Evolutionary conservation across 2,797 vertebrate species (phyloP).

Genomic region (Coregonus suidteri): DNA sequence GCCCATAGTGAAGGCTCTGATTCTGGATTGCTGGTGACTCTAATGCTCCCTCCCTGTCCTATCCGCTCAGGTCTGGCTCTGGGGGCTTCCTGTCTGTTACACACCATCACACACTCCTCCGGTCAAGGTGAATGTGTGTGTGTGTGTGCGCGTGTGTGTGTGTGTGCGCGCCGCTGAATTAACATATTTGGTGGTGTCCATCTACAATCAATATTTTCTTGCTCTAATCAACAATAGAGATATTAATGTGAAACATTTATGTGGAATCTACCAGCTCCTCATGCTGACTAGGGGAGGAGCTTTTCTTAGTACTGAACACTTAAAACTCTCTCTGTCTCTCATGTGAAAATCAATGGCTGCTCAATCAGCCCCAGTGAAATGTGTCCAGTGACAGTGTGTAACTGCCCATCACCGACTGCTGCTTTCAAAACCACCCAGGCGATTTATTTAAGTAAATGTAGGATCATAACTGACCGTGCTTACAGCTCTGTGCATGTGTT

Average conservation of each 20-base stretch:
- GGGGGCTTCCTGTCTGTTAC: slow-evolving; percentile 19
- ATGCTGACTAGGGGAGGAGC: background rate
- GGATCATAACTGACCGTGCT: slow-evolving; percentile 70
- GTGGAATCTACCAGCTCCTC: background rate
- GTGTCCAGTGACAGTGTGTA: background rate
- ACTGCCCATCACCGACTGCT: slow-evolving; percentile 16
- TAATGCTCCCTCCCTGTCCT: slow-evolving; percentile 40
- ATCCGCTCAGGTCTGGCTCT: slow-evolving; percentile 22
- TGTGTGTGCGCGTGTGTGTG: too few relatives aligned
- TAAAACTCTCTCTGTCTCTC: background rate
- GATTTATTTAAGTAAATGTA: slow-evolving; percentile 77
- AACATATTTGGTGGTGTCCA: background rate
- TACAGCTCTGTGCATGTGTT: slow-evolving; percentile 52
- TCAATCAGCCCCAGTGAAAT: slow-evolving; percentile 22
- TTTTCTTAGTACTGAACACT: background rate
- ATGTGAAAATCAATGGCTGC: background rate
- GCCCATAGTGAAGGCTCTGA: slow-evolving; percentile 53
- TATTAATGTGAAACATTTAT: too few relatives aligned
- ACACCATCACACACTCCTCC: slow-evolving; percentile 37
- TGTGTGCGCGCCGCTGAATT: too few relatives aligned
- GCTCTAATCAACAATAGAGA: background rate
- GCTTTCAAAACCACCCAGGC: slow-evolving; percentile 63
- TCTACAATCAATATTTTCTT: background rate
- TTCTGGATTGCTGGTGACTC: slow-evolving; percentile 56
- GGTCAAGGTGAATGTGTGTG: slow-evolving; percentile 29